phyloP scores from a whole-genome alignment of 2,797 vertebrate species.

The Macropodus opercularis region DNA sequence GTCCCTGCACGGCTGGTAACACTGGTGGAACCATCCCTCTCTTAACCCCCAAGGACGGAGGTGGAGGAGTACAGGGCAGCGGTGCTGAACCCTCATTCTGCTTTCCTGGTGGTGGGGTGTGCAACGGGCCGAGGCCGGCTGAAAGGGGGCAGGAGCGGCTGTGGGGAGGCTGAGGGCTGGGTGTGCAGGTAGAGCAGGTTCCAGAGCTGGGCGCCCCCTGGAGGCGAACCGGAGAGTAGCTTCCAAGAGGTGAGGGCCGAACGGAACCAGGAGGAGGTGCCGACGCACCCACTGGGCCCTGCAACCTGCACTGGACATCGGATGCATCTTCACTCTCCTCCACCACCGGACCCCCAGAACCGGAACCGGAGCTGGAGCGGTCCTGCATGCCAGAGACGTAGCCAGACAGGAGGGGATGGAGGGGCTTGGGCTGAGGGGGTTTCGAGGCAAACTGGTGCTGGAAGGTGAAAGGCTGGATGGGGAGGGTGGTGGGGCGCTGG shows the following conservation, averaged over 20 bases:
- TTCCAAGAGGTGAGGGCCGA: constrained; percentile 91
- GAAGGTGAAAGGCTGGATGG: constrained; percentile 98
- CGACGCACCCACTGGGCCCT: constrained; percentile 5
- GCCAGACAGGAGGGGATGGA: constrained; percentile 87
- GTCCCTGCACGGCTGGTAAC: constrained; percentile 71
- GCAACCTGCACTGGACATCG: constrained; percentile 45
- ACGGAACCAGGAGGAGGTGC: constrained; percentile 82
- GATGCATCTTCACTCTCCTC: constrained; percentile 57
- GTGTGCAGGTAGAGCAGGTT: constrained; percentile 87
- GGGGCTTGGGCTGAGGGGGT: constrained; percentile 83
- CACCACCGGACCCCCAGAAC: constrained; percentile 53
- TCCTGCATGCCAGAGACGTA: constrained; percentile 87
- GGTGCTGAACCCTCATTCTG: constrained; percentile 26
- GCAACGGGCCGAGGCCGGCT: constrained; percentile 70
- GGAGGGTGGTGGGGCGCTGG: constrained; percentile 94
- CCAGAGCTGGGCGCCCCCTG: constrained; percentile 82
- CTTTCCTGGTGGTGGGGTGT: constrained; percentile 62
- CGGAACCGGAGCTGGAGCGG: constrained; percentile 53
- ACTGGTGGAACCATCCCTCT: constrained; percentile 68
- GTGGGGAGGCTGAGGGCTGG: constrained; percentile 78
- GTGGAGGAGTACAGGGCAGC: constrained; percentile 56
- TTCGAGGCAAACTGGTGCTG: constrained; percentile 89
- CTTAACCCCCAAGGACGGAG: constrained; percentile 68
- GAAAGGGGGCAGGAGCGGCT: constrained; percentile 85
- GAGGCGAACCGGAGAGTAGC: constrained; percentile 90